These are phyloP conservation scores for Melopsittacus undulatus DNA, from an alignment of 2,797 vertebrate genomes.

Conservation along the genomic window DNA sequence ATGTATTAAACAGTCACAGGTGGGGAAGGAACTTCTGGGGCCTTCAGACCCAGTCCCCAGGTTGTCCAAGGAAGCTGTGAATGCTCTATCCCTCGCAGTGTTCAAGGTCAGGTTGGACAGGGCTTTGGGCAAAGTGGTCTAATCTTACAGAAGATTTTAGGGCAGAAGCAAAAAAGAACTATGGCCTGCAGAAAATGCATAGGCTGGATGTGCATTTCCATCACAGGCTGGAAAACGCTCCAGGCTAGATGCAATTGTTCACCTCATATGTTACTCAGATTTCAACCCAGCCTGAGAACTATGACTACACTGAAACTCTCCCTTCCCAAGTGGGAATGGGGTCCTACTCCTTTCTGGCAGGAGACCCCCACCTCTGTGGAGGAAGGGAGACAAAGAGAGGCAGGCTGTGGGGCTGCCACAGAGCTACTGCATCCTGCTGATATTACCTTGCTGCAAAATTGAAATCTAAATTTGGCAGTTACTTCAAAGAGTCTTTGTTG, in stretches of 20 bases:
- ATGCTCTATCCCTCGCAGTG: background rate
- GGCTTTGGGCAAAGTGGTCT: background rate
- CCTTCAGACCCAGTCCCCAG: background rate
- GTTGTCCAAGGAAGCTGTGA: background rate
- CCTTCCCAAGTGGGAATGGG: background rate
- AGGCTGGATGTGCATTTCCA: background rate
- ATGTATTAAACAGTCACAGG: background rate
- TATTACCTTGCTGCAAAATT: background rate
- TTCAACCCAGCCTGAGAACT: background rate
- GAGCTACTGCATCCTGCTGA: background rate
- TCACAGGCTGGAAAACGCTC: background rate
- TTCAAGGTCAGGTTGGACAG: background rate
- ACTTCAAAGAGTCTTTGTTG: background rate
- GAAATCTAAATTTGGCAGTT: background rate
- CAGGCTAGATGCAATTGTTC: background rate
- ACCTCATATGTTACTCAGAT: background rate
- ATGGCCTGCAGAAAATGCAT: background rate
- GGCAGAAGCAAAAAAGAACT: background rate
- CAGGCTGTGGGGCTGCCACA: background rate
- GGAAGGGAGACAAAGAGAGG: too few relatives aligned
- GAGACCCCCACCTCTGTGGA: background rate
- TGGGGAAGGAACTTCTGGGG: background rate
- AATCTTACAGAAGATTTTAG: background rate
- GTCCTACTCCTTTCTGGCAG: rapidly evolving
- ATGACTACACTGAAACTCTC: background rate